Base-by-base conservation (phyloP, 2,888 invertebrate species). In the Phyto melanocephala region DNA sequence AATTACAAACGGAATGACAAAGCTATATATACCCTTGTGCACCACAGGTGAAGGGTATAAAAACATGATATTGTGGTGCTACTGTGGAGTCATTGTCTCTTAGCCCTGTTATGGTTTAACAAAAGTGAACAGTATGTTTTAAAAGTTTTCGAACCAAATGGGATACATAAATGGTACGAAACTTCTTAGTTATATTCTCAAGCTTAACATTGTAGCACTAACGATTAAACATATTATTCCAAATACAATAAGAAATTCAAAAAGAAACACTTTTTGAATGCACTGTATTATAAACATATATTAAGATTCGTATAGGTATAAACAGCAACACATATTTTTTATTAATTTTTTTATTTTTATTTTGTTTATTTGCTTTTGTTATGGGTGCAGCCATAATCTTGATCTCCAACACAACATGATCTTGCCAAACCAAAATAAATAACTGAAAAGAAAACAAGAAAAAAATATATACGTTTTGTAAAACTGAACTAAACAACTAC, bases 361-460 rank as follows among this genome's bases (percentile, higher is more conserved):
- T 56, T 63, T 33, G 11, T 74, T 63, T 24, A 37, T 52, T 37
- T 50, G 52, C 24, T 40, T 75, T 65, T 58, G 56, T 47, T 65
- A 63, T 80, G 75, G 76, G 80, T 80, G 80, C 80, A 80, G 80
- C 71, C 68, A 71, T 76, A 80, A 76, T 80, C 80, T 80, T 80
- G 80, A 80, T 80, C 76, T 80, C 76, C 42, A 70, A 50, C 47
- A 76, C 68, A 80, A 71, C 71, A 71, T 80, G 80, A 80, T 80
- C 76, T 76, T 80, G 80, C 76, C 70, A 80, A 76, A 65, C 68
- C 50, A 80, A 71, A 80, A 28, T 54, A 75, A 71, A 65, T 24
- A 68, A 35, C 52, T 22, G 13, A 47, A 68, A 68, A 10, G 10
- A 63, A 37, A 28, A 13, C 17, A 67, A 17, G 37, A 40, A 37